A percentile compares a stretch with the other conserved stretches of the same genome.
phyloP scores from a whole-genome alignment of 2,113 vertebrate species.

The Equus quagga region DNA sequence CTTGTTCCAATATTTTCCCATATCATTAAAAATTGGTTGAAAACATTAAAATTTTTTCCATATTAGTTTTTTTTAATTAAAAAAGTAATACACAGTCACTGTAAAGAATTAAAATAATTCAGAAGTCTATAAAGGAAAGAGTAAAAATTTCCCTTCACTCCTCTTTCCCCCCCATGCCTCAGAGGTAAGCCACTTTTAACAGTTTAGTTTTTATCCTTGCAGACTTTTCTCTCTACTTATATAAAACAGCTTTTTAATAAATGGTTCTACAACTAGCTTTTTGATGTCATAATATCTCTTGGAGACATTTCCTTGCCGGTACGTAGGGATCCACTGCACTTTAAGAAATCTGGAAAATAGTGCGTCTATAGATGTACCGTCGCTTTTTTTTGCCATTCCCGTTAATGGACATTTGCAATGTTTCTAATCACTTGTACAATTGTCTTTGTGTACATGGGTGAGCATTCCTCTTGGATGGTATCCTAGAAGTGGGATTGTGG shows the following conservation, averaged over 20 bases:
- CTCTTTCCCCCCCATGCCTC: background rate
- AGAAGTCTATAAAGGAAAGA: conserved; percentile 43
- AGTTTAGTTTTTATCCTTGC: background rate
- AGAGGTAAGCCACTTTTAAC: background rate
- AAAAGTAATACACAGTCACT: background rate
- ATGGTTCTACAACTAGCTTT: background rate
- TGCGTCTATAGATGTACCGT: background rate
- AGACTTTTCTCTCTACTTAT: background rate
- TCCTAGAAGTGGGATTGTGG: background rate
- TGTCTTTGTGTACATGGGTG: background rate
- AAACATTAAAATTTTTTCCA: conserved; percentile 58
- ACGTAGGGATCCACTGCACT: background rate
- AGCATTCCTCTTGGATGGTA: background rate
- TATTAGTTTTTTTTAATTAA: conserved; percentile 19
- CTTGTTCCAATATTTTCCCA: conserved; percentile 58
- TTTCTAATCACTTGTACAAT: background rate
- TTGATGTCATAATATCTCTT: background rate
- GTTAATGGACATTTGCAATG: background rate
- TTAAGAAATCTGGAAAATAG: background rate
- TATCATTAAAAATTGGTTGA: conserved; percentile 65
- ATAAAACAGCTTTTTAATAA: background rate
- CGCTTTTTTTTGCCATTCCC: background rate
- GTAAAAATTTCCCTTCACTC: background rate
- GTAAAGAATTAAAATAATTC: conserved; percentile 43
- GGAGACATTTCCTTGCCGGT: background rate